Percentiles rank a stretch among this genome's conserved stretches.
Conservation (phyloP, 2,888 invertebrate genomes). For the Hirtodrosophila trivittata region DNA sequence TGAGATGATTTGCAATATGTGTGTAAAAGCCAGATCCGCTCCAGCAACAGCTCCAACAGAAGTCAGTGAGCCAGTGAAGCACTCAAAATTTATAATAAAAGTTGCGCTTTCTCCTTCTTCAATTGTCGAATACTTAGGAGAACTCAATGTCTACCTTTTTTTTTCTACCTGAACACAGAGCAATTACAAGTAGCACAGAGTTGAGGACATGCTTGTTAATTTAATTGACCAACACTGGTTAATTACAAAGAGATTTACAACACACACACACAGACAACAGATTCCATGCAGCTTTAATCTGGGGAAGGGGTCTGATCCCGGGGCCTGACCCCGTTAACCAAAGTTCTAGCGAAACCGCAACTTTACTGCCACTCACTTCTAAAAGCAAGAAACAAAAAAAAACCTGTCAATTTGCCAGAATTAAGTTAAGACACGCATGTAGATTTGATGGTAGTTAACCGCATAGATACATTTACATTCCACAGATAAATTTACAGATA, state of each 20-base stretch:
- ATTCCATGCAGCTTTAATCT: too few species aligned
- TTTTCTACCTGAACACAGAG: too few species aligned
- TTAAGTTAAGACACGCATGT: constrained; percentile 34
- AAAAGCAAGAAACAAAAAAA: constrained; percentile 10
- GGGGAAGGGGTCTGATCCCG: too few species aligned
- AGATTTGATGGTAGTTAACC: constrained; percentile 22
- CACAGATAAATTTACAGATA: constrained; percentile 13
- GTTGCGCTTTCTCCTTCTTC: constrained; percentile 54
- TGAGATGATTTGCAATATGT: constrained; percentile 54
- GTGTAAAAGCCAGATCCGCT: constrained; percentile 56
- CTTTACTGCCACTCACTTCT: constrained; percentile 15
- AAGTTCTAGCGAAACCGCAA: neutral
- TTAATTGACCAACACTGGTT: too few species aligned
- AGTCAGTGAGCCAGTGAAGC: constrained; percentile 38
- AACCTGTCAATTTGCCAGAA: constrained; percentile 52
- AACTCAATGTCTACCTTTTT: constrained; percentile 31
- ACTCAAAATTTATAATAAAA: constrained; percentile 51
- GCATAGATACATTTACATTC: constrained; percentile 13
- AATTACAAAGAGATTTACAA: too few species aligned
- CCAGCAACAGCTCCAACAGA: constrained; percentile 23
- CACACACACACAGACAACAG: too few species aligned
- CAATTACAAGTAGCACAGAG: neutral
- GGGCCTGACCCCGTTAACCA: too few species aligned
- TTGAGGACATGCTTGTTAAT: too few species aligned
- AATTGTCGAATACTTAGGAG: constrained; percentile 54